Evolutionary conservation across 2,113 vertebrate species (phyloP).

Genomic region (Tricholaema leucomelas): DNA sequence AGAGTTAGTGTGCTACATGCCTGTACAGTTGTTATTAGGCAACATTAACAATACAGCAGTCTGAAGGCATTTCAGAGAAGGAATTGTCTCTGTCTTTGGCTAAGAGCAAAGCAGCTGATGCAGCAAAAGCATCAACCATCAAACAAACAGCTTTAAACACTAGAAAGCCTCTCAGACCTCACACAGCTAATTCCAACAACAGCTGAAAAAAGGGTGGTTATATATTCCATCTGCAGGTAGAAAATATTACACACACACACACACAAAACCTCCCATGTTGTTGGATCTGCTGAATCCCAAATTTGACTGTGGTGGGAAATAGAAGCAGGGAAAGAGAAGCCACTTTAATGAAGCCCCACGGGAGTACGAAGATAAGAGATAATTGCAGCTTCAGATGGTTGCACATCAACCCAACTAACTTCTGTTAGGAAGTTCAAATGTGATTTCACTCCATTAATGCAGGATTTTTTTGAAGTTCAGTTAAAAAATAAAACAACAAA

Average conservation of each 20-base stretch:
- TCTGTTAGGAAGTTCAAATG: background rate
- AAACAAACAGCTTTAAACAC: background rate
- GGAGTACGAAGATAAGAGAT: background rate
- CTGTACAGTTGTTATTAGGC: background rate
- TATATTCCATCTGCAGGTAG: background rate
- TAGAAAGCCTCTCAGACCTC: background rate
- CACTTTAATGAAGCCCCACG: constrained; percentile 1
- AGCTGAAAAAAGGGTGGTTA: background rate
- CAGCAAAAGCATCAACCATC: background rate
- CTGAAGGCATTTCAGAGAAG: background rate
- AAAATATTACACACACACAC: background rate
- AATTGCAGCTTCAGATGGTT: constrained; percentile 20
- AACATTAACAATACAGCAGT: background rate
- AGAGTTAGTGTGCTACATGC: background rate
- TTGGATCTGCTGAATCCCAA: background rate
- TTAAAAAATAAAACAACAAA: too few species aligned
- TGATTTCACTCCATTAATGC: background rate
- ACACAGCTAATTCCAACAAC: background rate
- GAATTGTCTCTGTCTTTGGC: background rate
- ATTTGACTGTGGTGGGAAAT: background rate
- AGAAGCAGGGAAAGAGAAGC: background rate
- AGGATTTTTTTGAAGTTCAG: background rate
- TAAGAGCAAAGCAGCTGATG: background rate
- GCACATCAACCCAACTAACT: background rate
- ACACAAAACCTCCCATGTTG: too few species aligned